Percentiles rank a stretch among this genome's conserved stretches.
Conservation (phyloP, 2,888 invertebrate species). For the Scaptodrosophila latifasciaeformis region DNA sequence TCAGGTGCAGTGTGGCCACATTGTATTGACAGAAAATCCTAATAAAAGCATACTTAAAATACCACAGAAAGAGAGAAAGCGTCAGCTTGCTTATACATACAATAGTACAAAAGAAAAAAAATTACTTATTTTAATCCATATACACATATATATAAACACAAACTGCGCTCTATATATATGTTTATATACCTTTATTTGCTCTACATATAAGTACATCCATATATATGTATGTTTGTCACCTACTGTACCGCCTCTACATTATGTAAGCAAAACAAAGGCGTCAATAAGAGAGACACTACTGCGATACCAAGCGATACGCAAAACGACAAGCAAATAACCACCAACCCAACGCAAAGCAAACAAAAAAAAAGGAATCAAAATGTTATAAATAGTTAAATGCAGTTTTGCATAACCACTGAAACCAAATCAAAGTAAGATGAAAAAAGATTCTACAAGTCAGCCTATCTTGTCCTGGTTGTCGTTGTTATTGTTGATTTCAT, state of each 20-base stretch:
- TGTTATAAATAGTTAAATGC: slow-evolving; percentile 58
- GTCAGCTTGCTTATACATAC: slow-evolving; percentile 44
- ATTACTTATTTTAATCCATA: slow-evolving; percentile 7
- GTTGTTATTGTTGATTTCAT: neutral
- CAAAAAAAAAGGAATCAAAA: slow-evolving; percentile 50
- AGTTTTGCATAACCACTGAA: slow-evolving; percentile 46
- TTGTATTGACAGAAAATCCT: too few relatives aligned
- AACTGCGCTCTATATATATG: slow-evolving; percentile 22
- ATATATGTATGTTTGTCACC: slow-evolving; percentile 33
- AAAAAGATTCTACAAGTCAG: slow-evolving; percentile 48
- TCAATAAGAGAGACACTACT: slow-evolving; percentile 31
- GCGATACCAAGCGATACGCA: slow-evolving; percentile 40
- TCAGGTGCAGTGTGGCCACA: too few relatives aligned
- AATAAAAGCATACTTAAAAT: slow-evolving; percentile 37
- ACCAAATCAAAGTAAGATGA: slow-evolving; percentile 53
- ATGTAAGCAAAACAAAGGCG: slow-evolving; percentile 54
- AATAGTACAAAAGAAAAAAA: slow-evolving; percentile 21
- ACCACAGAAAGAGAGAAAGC: slow-evolving; percentile 54
- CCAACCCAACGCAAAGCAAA: slow-evolving; percentile 23
- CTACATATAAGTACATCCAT: slow-evolving; percentile 47
- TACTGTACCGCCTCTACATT: slow-evolving; percentile 61
- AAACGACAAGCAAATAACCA: slow-evolving; percentile 30
- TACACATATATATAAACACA: slow-evolving; percentile 20
- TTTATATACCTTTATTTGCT: slow-evolving; percentile 23
- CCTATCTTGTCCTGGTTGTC: slow-evolving; percentile 14